A percentile compares a stretch with the other conserved stretches of the same genome.
These are phyloP conservation scores for Drosophila neotestacea DNA, from an alignment of 2,888 invertebrate genomes.

Conservation along the genomic window DNA sequence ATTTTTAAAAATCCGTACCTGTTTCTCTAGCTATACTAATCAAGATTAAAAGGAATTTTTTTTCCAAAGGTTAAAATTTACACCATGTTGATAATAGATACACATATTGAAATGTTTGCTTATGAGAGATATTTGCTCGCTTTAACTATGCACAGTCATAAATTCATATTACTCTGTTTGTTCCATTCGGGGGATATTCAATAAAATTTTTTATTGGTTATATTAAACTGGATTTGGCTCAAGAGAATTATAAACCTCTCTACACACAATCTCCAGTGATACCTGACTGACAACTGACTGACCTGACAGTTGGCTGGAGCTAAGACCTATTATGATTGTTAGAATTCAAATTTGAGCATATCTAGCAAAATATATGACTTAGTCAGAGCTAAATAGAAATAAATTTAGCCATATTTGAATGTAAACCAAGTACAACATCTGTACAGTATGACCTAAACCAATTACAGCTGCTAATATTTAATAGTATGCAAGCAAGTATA, in stretches of 20 bases:
- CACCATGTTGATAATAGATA: conserved; percentile 3
- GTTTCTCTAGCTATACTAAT: too few species aligned
- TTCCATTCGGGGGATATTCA: too few species aligned
- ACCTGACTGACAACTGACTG: conserved; percentile 8
- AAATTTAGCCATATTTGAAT: conserved; percentile 60
- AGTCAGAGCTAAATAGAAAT: conserved; percentile 57
- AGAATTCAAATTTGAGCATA: conserved; percentile 10
- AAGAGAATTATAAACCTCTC: too few species aligned
- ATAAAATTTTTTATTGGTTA: too few species aligned
- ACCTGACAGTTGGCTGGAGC: conserved; percentile 38
- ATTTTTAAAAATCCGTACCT: too few species aligned
- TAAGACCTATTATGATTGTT: conserved; percentile 23
- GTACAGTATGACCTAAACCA: conserved; percentile 53
- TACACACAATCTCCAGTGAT: neutral
- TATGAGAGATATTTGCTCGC: conserved; percentile 1
- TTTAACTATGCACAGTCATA: conserved; percentile 7
- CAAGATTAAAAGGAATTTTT: too few species aligned
- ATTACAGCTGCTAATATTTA: conserved; percentile 48
- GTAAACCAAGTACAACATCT: conserved; percentile 53
- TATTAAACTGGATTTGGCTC: too few species aligned
- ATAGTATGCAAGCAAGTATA: conserved; percentile 35
- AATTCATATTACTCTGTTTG: neutral
- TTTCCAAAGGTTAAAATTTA: too few species aligned
- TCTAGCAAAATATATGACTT: conserved; percentile 54
- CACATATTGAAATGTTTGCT: conserved; percentile 7